Evolutionary conservation across 1,140 invertebrate genomes (phyloP).

Genomic region (Drosophila kikkawai): DNA sequence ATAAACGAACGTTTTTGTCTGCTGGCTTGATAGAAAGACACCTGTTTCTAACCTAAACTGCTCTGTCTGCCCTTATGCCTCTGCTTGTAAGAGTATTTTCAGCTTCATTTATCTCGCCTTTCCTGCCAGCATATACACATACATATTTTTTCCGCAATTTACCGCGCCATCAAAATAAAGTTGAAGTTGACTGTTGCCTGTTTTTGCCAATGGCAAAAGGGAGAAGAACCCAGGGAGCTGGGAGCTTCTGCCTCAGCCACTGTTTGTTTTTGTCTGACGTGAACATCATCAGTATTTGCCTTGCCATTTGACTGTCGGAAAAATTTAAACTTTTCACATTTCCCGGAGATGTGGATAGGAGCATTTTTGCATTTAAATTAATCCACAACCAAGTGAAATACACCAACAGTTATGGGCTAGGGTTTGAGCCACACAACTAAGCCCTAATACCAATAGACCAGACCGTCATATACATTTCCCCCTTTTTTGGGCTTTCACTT

Average conservation of each 20-base stretch:
- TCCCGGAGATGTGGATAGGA: slow-evolving; percentile 1
- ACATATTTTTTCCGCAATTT: slow-evolving; percentile 68
- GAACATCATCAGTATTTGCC: slow-evolving; percentile 51
- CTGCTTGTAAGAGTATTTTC: slow-evolving; percentile 8
- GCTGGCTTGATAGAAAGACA: too few relatives aligned
- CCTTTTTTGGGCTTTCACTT: slow-evolving; percentile 56
- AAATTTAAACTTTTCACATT: slow-evolving; percentile 40
- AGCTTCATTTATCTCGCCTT: slow-evolving; percentile 24
- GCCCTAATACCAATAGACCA: slow-evolving; percentile 29
- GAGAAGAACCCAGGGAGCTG: slow-evolving; percentile 3
- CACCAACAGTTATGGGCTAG: slow-evolving; percentile 3
- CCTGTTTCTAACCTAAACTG: neutral
- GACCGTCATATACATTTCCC: slow-evolving; percentile 36
- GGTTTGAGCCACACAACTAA: slow-evolving; percentile 18
- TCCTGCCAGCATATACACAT: slow-evolving; percentile 22
- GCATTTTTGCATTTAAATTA: slow-evolving; percentile 45
- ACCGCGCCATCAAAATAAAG: slow-evolving; percentile 72
- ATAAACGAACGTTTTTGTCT: too few relatives aligned
- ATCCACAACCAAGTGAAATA: slow-evolving; percentile 11
- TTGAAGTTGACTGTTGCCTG: slow-evolving; percentile 68
- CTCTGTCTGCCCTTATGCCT: neutral
- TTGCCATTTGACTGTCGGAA: slow-evolving; percentile 51
- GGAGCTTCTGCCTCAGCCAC: slow-evolving; percentile 5
- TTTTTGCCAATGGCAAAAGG: slow-evolving; percentile 51
- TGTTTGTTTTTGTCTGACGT: slow-evolving; percentile 27